These are phyloP conservation scores for Sinopyrophorus schimmeli DNA, from an alignment of 2,888 invertebrate species.

Conservation along the genomic window DNA sequence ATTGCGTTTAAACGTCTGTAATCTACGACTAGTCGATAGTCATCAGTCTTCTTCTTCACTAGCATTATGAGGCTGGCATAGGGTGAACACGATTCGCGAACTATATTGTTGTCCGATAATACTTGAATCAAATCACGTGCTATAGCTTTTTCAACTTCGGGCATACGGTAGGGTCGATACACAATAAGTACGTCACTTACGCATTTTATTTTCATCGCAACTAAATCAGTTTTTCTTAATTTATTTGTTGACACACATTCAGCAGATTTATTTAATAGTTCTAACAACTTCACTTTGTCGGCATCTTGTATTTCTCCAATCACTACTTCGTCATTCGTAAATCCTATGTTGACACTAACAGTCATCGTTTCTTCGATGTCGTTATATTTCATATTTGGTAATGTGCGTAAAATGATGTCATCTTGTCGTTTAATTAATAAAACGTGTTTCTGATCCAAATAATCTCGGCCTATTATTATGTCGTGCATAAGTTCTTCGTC, in stretches of 20 bases:
- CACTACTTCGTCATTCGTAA: neutral
- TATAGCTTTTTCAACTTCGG: conserved; percentile 29
- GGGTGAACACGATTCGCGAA: conserved; percentile 37
- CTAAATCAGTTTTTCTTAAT: conserved; percentile 10
- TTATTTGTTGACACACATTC: conserved; percentile 6
- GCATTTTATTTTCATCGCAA: conserved; percentile 9
- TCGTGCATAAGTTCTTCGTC: neutral
- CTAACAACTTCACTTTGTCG: neutral
- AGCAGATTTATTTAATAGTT: conserved; percentile 1
- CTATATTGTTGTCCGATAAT: conserved; percentile 26
- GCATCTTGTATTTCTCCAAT: neutral
- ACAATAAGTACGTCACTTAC: conserved; percentile 4
- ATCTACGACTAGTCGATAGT: conserved; percentile 33
- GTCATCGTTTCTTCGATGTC: neutral
- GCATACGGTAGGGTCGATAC: conserved; percentile 12
- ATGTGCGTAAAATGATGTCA: conserved; percentile 1
- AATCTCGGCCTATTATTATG: conserved; percentile 13
- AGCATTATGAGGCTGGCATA: conserved; percentile 30
- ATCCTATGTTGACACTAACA: neutral
- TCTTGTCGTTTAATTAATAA: conserved; percentile 1
- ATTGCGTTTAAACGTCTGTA: conserved; percentile 38
- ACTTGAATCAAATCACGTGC: conserved; percentile 32
- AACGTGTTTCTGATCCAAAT: conserved; percentile 7
- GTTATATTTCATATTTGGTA: conserved; percentile 4
- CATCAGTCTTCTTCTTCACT: conserved; percentile 35